phyloP scores from a whole-genome alignment of 1,140 invertebrate genomes.

The Potamilus streckersoni region DNA sequence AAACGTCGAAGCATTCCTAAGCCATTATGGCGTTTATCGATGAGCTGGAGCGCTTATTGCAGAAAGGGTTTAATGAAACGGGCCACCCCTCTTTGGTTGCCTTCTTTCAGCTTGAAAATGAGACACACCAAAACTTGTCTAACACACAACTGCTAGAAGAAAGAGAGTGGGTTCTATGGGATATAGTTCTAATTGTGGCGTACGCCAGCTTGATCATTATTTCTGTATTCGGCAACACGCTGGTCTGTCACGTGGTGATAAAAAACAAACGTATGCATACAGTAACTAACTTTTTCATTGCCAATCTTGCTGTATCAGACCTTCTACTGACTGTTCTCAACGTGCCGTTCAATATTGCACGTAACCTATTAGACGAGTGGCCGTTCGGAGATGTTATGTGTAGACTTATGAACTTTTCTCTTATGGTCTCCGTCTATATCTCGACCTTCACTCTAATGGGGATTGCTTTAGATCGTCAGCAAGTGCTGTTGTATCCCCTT shows the following conservation, averaged over 20 bases:
- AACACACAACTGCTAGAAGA: slow-evolving; percentile 8
- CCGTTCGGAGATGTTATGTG: slow-evolving; percentile 68
- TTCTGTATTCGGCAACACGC: slow-evolving; percentile 79
- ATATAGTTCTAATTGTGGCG: slow-evolving; percentile 15
- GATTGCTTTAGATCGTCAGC: slow-evolving; percentile 71
- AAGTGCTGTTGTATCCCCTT: slow-evolving; percentile 69
- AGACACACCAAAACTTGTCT: slow-evolving; percentile 6
- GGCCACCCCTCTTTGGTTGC: background rate
- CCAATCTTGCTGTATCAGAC: slow-evolving; percentile 93
- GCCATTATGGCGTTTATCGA: slow-evolving; percentile 23
- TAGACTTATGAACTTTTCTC: slow-evolving; percentile 67
- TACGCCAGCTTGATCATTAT: slow-evolving; percentile 21
- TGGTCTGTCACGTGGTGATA: slow-evolving; percentile 86
- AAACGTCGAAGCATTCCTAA: too few relatives aligned
- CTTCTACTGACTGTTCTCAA: slow-evolving; percentile 90
- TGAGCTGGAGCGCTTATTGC: slow-evolving; percentile 11
- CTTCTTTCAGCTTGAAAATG: slow-evolving; percentile 10
- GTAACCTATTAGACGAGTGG: slow-evolving; percentile 62
- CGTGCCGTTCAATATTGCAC: slow-evolving; percentile 74
- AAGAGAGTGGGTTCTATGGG: background rate
- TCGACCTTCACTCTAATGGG: slow-evolving; percentile 70
- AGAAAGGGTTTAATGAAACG: slow-evolving; percentile 1
- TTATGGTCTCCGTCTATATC: slow-evolving; percentile 70
- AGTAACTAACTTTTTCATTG: slow-evolving; percentile 97
- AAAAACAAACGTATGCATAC: slow-evolving; percentile 94